Conservation (phyloP, 2,797 vertebrate genomes). For the Enteromius argenteus region DNA sequence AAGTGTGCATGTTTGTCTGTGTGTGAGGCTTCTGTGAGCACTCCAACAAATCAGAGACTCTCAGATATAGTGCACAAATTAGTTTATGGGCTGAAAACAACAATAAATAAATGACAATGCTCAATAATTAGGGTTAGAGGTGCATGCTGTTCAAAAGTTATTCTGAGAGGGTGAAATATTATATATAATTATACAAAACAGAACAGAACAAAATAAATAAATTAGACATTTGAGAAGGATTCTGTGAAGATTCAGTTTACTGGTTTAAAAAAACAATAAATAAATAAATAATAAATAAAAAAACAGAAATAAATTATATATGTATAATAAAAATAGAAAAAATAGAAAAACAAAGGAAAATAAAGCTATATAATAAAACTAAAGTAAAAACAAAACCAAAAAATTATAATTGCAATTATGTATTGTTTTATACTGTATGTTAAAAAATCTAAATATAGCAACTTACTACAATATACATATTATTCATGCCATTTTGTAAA, state of each 20-base stretch:
- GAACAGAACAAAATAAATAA: neutral
- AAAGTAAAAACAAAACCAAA: neutral
- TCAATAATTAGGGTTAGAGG: neutral
- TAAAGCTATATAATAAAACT: neutral
- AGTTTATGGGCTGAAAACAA: neutral
- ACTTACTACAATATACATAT: neutral
- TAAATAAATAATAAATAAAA: neutral
- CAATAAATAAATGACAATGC: neutral
- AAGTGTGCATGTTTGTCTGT: constrained; percentile 23
- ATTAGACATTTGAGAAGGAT: neutral
- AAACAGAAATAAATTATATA: neutral
- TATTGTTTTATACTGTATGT: neutral
- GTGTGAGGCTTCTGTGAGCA: neutral
- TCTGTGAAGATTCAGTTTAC: neutral
- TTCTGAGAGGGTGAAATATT: neutral
- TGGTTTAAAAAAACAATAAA: neutral
- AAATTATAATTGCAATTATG: neutral
- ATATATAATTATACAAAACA: no score
- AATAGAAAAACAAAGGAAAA: neutral
- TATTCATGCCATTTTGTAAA: neutral
- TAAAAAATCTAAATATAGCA: neutral
- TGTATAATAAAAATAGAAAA: no score
- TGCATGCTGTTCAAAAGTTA: neutral
- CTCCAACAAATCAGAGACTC: neutral
- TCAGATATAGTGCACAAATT: neutral